These are phyloP conservation scores for Pteronotus mesoamericanus DNA, from an alignment of 2,797 vertebrate genomes.

Conservation along the genomic window DNA sequence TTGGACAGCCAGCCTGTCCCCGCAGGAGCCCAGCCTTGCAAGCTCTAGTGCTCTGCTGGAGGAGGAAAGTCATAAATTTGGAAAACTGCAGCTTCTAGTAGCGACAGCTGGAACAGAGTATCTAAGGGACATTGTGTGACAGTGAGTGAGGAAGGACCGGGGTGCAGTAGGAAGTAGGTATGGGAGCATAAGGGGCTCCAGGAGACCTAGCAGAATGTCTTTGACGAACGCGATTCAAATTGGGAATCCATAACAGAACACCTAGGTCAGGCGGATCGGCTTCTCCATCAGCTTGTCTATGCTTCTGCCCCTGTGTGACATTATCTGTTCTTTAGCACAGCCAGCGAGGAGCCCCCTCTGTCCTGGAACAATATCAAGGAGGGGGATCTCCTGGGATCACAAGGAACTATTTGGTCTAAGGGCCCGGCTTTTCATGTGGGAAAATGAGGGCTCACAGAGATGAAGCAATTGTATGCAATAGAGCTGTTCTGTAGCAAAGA, in stretches of 20 bases:
- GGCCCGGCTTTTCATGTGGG: not conserved
- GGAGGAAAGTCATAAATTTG: not conserved
- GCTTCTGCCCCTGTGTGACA: not conserved
- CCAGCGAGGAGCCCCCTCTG: not conserved
- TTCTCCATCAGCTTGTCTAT: not conserved
- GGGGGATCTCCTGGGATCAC: not conserved
- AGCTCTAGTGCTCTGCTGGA: slow-evolving; percentile 1
- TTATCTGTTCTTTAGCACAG: not conserved
- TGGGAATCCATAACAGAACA: not conserved
- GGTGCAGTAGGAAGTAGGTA: not conserved
- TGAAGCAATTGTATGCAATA: not conserved
- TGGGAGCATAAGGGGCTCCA: not conserved
- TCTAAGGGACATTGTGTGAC: not conserved
- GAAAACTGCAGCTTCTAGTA: not conserved
- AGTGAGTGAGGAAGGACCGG: not conserved
- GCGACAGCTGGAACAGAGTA: not conserved
- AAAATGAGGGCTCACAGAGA: not conserved
- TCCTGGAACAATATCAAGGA: not conserved
- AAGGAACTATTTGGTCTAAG: not conserved
- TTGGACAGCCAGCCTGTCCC: not conserved
- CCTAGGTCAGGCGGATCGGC: not conserved
- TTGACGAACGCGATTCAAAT: not conserved
- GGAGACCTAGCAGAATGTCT: not conserved
- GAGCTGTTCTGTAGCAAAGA: not conserved
- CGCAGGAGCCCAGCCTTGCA: not conserved